Evolutionary conservation across 2,113 vertebrate genomes (phyloP).

Genomic region (Otis tarda): DNA sequence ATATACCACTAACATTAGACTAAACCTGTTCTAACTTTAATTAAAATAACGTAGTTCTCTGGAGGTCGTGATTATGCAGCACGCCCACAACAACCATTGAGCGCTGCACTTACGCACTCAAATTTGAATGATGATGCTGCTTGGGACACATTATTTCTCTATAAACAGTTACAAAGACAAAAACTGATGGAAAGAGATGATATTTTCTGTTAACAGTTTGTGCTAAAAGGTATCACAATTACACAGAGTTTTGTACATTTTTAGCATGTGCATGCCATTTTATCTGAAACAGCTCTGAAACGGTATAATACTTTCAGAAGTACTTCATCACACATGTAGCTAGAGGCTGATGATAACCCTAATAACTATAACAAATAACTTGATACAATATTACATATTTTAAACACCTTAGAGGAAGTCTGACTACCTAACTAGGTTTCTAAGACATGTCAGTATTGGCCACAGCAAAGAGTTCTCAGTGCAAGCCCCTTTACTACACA

Average conservation of each 20-base stretch:
- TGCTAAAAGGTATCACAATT: not conserved
- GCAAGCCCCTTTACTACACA: not conserved
- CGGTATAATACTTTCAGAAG: not conserved
- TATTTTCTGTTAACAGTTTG: not conserved
- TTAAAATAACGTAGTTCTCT: conserved; percentile 28
- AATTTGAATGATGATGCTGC: not conserved
- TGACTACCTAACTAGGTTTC: not conserved
- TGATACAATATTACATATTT: not conserved
- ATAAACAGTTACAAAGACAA: not conserved
- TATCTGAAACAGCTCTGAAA: not conserved
- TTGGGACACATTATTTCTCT: not conserved
- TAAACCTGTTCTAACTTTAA: conserved; percentile 10
- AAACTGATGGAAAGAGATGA: not conserved
- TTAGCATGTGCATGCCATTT: not conserved
- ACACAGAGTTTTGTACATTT: not conserved
- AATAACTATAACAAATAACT: not conserved
- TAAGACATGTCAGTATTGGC: not conserved
- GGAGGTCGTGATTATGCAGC: not conserved
- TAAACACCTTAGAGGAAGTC: not conserved
- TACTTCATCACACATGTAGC: not conserved
- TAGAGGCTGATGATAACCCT: not conserved
- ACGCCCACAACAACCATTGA: not conserved
- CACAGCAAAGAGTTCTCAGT: not conserved
- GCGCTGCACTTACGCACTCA: not conserved
- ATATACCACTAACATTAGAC: not conserved